Percentiles rank a stretch among this genome's conserved stretches.
Evolutionary conservation across 2,888 invertebrate genomes (phyloP).

Genomic region (Proisotoma minuta): DNA sequence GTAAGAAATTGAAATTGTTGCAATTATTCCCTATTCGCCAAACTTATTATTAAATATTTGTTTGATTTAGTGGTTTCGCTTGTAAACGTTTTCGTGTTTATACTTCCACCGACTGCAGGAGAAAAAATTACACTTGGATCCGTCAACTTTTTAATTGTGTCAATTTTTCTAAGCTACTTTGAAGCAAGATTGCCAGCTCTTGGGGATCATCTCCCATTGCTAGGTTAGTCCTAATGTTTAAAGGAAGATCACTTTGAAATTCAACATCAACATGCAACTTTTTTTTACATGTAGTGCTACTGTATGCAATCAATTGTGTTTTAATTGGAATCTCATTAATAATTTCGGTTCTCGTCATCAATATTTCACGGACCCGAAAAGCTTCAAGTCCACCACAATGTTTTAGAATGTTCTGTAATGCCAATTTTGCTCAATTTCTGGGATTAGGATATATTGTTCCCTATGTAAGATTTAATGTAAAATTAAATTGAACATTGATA

Average conservation of each 20-base stretch:
- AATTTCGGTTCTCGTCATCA: conserved; percentile 57
- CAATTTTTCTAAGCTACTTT: conserved; percentile 46
- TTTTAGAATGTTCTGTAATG: conserved; percentile 44
- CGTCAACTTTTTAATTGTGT: conserved; percentile 44
- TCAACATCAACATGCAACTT: no score
- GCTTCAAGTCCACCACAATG: conserved; percentile 53
- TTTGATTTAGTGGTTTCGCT: conserved; percentile 40
- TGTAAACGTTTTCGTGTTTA: conserved; percentile 43
- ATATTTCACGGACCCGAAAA: conserved; percentile 54
- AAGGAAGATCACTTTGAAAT: no score
- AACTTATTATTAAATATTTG: no score
- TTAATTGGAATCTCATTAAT: conserved; percentile 56
- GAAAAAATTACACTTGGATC: conserved; percentile 57
- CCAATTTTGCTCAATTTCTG: conserved; percentile 46
- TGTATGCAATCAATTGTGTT: conserved; percentile 57
- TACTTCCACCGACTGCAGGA: conserved; percentile 59
- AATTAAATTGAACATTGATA: background rate
- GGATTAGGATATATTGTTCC: conserved; percentile 48
- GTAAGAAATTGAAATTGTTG: no score
- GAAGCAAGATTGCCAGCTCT: conserved; percentile 56
- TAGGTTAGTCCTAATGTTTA: conserved; percentile 53
- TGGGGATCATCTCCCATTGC: conserved; percentile 57
- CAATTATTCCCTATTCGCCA: no score
- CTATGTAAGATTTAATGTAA: conserved; percentile 40
- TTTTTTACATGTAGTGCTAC: conserved; percentile 54